These are phyloP conservation scores for Delphinus delphis DNA, from an alignment of 2,113 vertebrate species.

Conservation along the genomic window DNA sequence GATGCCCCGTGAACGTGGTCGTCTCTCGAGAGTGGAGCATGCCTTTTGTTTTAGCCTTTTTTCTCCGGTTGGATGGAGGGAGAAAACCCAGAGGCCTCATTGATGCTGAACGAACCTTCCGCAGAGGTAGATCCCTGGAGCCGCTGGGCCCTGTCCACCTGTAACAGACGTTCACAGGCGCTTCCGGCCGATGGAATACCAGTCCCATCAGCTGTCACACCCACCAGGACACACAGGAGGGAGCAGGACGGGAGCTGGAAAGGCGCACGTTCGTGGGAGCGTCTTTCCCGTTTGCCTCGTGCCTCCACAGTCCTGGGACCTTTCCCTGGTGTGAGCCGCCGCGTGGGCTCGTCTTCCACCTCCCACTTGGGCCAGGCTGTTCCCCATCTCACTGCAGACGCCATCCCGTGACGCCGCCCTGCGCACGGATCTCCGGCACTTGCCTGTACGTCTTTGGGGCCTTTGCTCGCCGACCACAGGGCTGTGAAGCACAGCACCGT, in stretches of 20 bases:
- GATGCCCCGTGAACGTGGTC: not conserved
- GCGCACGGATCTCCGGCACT: not conserved
- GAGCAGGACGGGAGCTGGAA: not conserved
- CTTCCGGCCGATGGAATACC: accelerated
- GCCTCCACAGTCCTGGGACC: not conserved
- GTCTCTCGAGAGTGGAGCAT: not conserved
- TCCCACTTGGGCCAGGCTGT: no score
- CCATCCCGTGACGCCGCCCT: accelerated
- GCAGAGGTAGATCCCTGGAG: not conserved
- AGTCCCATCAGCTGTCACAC: not conserved
- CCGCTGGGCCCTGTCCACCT: not conserved
- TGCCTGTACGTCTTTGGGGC: not conserved
- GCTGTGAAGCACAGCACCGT: no score
- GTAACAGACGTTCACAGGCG: accelerated
- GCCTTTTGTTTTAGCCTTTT: not conserved
- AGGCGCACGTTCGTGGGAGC: accelerated
- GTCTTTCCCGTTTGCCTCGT: not conserved
- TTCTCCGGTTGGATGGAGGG: not conserved
- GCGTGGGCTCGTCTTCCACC: not conserved
- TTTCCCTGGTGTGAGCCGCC: accelerated
- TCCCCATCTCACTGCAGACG: not conserved
- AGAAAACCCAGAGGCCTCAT: not conserved
- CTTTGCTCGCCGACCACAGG: not conserved
- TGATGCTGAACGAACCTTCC: not conserved
- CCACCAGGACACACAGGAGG: not conserved